Base-by-base conservation (phyloP, 2,888 invertebrate species). In the Penaeus monodon region DNA sequence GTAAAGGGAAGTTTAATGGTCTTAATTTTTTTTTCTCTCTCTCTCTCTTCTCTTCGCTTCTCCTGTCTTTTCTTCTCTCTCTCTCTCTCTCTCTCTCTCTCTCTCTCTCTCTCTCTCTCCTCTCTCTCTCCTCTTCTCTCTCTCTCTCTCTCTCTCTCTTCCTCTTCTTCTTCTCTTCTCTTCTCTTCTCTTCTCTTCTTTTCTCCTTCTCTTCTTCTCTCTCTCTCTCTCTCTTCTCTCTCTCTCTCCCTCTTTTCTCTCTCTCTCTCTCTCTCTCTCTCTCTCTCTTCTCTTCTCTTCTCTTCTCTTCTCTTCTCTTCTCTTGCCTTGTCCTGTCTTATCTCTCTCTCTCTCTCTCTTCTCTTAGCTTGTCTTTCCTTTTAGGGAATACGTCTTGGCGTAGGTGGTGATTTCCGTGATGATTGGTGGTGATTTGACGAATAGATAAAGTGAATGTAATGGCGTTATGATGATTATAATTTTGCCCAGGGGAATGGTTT, bases 51-150 rank as follows among this genome's bases (percentile, higher is more conserved):
- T 27, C 27, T 29, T 14, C 17, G 17, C 10, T 29, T 73, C 22
- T 7, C 14, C 33, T 29, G 22, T 24, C 27, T 20, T 27, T 4
- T 27, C 22, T 6, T 24, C 22, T 80, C 80, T 80, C 65, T 80
- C 80, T 80, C 80, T 80, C 65, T 80, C 66, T 81, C 80, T 81
- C 66, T 81, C 80, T 81, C 80, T 81, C 66, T 66, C 80, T 80
- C 80, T 80, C 80, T 66, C 80, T 80, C 80, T 80, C 80, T 66
- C 80, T 80, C 80, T 80, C 80, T 66, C 80, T 80, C 80, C 80
- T 80, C 80, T 80, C 80, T 80, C 80, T 33, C 66, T 81, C 64
- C 17, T 64, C 24, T 27, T 70, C 17, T 73, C 29, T 29, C 22
- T 82, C 22, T 29, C 29, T 64, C 73, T 70, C 24, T 27, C n/a